Conservation (phyloP, 1,140 invertebrate genomes). For the Pissodes strobi region DNA sequence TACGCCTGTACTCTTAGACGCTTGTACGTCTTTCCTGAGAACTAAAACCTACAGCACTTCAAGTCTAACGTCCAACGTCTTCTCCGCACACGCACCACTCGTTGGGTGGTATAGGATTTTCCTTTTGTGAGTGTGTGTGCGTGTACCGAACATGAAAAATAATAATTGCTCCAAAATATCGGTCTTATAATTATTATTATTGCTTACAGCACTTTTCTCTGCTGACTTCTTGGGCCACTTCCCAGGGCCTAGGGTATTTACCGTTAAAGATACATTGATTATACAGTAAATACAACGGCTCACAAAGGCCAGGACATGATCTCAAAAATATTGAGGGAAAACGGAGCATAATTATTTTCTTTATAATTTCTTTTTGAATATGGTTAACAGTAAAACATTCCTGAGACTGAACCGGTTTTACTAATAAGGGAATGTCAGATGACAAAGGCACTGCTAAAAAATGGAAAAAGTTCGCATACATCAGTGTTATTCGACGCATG, state of each 20-base stretch:
- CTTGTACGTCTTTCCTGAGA: too few relatives aligned
- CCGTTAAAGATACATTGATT: neutral
- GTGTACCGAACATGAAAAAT: too few relatives aligned
- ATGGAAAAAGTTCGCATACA: slow-evolving; percentile 1
- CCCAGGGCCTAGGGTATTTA: neutral
- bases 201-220: neutral
- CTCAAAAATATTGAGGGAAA: slow-evolving; percentile 6
- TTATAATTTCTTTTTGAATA: slow-evolving; percentile 5
- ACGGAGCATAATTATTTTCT: neutral
- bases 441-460: slow-evolving; percentile 7
- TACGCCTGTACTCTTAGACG: too few relatives aligned
- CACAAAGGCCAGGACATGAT: slow-evolving; percentile 4
- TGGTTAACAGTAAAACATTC: slow-evolving; percentile 8
- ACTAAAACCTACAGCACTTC: too few relatives aligned
- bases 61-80: too few relatives aligned
- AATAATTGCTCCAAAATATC: too few relatives aligned
- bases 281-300: neutral
- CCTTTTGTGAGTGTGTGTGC: too few relatives aligned
- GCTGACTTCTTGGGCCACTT: neutral
- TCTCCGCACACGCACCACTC: too few relatives aligned
- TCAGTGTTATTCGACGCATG: neutral
- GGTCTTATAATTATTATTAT: slow-evolving; percentile 2
- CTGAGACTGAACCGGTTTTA: neutral
- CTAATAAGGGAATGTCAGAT: neutral
- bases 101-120: too few relatives aligned